Conservation (phyloP, 2,113 vertebrate species). For the Casuarius casuarius region DNA sequence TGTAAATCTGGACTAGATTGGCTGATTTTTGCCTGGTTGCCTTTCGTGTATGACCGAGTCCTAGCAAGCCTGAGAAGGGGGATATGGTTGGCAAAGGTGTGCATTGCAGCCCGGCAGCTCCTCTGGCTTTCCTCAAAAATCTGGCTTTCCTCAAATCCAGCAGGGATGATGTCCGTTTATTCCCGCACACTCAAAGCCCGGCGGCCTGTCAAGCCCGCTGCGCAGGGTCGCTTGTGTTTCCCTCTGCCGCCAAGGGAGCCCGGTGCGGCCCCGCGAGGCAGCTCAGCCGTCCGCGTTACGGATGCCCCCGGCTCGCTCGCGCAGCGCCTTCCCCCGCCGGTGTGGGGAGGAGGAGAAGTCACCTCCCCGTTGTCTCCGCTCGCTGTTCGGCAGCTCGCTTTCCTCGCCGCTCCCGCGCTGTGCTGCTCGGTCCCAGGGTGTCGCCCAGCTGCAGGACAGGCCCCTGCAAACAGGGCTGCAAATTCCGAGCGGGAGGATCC, state of each 20-base stretch:
- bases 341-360: not conserved
- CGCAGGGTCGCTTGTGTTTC: not conserved
- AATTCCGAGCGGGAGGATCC: not conserved
- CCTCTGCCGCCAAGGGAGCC: not conserved
- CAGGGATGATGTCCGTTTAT: not conserved
- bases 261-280: not conserved
- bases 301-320: not conserved
- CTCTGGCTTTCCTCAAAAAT: not conserved
- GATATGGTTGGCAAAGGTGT: not conserved
- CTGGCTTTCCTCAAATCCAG: not conserved
- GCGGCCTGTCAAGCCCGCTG: fast-evolving
- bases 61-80: fast-evolving
- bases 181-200: not conserved
- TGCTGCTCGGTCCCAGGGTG: not conserved
- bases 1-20: not conserved
- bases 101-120: not conserved
- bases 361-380: not conserved
- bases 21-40: not conserved
- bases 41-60: fast-evolving
- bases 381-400: not conserved
- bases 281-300: no score
- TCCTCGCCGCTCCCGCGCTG: not conserved
- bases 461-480: not conserved
- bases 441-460: not conserved
- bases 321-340: not conserved